A percentile compares a stretch with the other conserved stretches of the same genome.
Evolutionary conservation across 1,140 invertebrate genomes (phyloP).

Genomic region (Pachyrhynchus sulphureomaculatus): DNA sequence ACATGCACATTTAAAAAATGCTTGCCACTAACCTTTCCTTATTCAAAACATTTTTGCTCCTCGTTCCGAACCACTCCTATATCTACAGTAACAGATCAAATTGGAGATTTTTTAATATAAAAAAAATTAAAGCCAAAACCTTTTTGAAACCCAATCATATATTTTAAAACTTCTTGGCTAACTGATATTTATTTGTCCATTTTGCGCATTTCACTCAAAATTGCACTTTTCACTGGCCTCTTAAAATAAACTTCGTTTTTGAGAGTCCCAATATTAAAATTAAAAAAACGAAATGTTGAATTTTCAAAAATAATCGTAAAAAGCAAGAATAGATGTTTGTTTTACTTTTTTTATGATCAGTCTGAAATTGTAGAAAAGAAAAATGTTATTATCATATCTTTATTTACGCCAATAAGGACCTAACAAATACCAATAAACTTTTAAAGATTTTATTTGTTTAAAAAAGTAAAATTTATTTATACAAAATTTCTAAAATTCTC

Average conservation of each 20-base stretch:
- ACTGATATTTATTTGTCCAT: too few relatives aligned
- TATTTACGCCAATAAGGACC: too few relatives aligned
- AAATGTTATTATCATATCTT: too few relatives aligned
- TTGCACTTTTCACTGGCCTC: constrained; percentile 52
- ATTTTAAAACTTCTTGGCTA: neutral
- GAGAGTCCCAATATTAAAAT: constrained; percentile 33
- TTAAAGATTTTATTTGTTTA: too few relatives aligned
- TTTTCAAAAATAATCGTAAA: neutral
- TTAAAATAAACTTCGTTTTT: constrained; percentile 33
- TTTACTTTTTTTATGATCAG: too few relatives aligned
- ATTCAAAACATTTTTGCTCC: constrained; percentile 6
- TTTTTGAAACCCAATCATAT: neutral
- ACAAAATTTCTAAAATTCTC: too few relatives aligned
- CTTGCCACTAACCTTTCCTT: constrained; percentile 36
- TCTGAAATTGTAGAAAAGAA: too few relatives aligned
- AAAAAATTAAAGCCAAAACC: too few relatives aligned
- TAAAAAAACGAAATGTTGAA: constrained; percentile 6
- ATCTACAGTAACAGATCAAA: neutral
- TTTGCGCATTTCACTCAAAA: constrained; percentile 35
- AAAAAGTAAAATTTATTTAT: too few relatives aligned
- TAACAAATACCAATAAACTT: too few relatives aligned
- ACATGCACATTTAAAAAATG: constrained; percentile 33
- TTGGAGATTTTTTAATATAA: neutral
- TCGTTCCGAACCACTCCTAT: neutral
- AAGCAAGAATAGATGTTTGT: too few relatives aligned